These are phyloP conservation scores for Griposia aprilina DNA, from an alignment of 2,888 invertebrate genomes.

Conservation along the genomic window DNA sequence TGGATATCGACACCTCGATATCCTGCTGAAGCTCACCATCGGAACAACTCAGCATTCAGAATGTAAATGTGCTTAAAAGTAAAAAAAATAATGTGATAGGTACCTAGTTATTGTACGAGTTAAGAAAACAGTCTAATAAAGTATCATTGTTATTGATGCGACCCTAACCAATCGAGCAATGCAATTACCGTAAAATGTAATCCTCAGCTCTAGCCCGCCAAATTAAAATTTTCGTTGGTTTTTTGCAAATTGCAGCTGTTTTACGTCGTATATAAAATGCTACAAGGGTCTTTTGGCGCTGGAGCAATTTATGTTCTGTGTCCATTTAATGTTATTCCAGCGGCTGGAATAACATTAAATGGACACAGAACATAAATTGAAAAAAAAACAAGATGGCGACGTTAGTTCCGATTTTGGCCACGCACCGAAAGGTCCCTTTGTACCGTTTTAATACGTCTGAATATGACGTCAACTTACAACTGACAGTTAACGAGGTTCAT, in stretches of 20 bases:
- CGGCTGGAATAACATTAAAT: no score
- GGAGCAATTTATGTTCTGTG: no score
- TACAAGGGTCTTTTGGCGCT: not conserved
- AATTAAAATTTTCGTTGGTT: no score
- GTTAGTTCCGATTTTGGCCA: not conserved
- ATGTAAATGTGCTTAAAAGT: not conserved
- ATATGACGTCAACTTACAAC: not conserved
- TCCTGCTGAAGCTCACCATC: conserved; percentile 1
- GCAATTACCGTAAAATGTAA: not conserved
- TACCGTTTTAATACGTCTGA: no score
- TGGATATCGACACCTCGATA: not conserved
- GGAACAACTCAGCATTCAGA: conserved; percentile 22
- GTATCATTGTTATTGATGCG: not conserved
- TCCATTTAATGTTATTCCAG: no score
- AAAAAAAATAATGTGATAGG: not conserved
- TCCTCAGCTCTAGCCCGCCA: no score
- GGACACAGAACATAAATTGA: no score
- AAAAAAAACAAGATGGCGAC: not conserved
- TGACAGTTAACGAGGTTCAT: not conserved
- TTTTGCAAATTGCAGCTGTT: no score
- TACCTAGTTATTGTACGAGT: not conserved
- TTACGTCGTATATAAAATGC: no score
- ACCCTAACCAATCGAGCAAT: not conserved
- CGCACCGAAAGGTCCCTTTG: not conserved
- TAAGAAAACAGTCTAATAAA: not conserved